These are phyloP conservation scores for Bombyx mandarina DNA, from an alignment of 1,140 invertebrate genomes.

Conservation along the genomic window DNA sequence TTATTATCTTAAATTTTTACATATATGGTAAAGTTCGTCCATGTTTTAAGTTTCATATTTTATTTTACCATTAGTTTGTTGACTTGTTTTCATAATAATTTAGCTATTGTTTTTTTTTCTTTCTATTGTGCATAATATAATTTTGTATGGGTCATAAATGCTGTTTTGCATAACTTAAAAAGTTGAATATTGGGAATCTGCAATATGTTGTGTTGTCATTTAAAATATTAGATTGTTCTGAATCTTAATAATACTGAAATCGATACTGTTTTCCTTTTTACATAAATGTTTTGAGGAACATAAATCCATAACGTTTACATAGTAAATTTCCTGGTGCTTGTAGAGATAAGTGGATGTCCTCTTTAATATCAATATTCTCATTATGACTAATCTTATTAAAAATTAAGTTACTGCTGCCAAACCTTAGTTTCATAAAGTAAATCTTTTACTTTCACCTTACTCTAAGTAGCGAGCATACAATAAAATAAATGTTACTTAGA, in stretches of 20 bases:
- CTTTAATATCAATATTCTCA: background rate
- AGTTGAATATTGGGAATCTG: slow-evolving; percentile 57
- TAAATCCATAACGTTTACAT: slow-evolving; percentile 23
- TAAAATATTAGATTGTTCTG: slow-evolving; percentile 1
- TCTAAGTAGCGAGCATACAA: too few relatives aligned
- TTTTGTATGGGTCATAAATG: slow-evolving; percentile 50
- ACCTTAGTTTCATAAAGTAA: too few relatives aligned
- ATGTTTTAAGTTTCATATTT: slow-evolving; percentile 68
- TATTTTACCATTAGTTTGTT: slow-evolving; percentile 59
- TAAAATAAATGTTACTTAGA: too few relatives aligned
- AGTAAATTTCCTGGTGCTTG: slow-evolving; percentile 61
- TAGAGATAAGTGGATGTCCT: slow-evolving; percentile 40
- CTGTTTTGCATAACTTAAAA: slow-evolving; percentile 29
- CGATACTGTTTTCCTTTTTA: slow-evolving; percentile 1
- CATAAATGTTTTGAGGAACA: slow-evolving; percentile 8
- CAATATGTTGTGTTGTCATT: slow-evolving; percentile 36
- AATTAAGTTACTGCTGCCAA: too few relatives aligned
- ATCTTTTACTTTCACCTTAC: too few relatives aligned
- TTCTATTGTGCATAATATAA: slow-evolving; percentile 53
- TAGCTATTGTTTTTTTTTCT: slow-evolving; percentile 54
- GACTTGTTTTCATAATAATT: slow-evolving; percentile 60
- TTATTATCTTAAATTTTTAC: slow-evolving; percentile 43
- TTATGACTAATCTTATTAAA: too few relatives aligned
- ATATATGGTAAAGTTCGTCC: slow-evolving; percentile 60
- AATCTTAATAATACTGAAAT: background rate